phyloP scores from a whole-genome alignment of 2,113 vertebrate species.

The Probosciger aterrimus region DNA sequence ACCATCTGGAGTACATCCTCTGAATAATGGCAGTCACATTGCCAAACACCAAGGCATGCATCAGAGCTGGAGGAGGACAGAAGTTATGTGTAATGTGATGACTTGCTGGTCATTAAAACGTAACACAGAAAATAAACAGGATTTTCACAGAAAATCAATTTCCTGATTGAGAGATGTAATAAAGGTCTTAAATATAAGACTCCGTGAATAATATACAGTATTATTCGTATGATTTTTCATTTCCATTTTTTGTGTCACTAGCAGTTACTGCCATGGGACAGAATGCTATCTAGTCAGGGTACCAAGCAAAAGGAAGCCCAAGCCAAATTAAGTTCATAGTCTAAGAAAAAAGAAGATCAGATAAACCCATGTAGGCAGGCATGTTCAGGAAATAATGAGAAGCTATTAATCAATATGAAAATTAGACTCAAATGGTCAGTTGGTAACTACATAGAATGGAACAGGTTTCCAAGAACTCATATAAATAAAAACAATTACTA shows the following conservation, averaged over 20 bases:
- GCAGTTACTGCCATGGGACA: neutral
- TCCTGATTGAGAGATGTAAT: neutral
- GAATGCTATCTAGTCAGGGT: neutral
- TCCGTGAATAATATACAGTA: neutral
- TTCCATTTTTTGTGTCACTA: neutral
- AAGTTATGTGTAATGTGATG: neutral
- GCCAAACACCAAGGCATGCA: conserved; percentile 97
- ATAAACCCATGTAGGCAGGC: neutral
- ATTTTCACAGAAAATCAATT: neutral
- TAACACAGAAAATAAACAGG: neutral
- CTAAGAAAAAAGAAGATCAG: neutral
- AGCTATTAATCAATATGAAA: neutral
- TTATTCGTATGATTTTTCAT: neutral
- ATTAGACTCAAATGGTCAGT: neutral
- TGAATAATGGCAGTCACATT: conserved; percentile 99
- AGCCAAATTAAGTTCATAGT: neutral
- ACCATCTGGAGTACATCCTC: conserved; percentile 98
- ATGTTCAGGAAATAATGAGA: neutral
- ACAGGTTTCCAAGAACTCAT: neutral
- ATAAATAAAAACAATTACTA: neutral
- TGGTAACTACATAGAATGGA: neutral
- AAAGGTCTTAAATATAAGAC: neutral
- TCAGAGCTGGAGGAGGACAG: conserved; percentile 81
- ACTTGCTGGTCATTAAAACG: neutral
- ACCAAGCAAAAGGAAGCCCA: neutral